Base-by-base conservation (phyloP, 2,888 invertebrate species). In the Eudasyphora cyanicolor region DNA sequence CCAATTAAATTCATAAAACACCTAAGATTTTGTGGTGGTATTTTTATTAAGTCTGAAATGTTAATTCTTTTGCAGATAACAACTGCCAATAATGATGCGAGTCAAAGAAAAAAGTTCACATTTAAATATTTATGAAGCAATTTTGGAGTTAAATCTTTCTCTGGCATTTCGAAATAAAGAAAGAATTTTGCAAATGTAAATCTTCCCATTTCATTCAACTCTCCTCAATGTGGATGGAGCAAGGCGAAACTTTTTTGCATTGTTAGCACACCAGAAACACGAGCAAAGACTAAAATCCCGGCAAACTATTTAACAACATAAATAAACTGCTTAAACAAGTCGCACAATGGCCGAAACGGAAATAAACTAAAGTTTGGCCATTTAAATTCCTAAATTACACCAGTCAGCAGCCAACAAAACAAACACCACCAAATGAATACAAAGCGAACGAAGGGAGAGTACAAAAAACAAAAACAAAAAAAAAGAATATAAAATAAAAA, bases 261-360 rank as follows among this genome's bases (percentile, higher is more conserved):
- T 67, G 42, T 67, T 42, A 67, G 67, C 42, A 24, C 19, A 5
- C 21, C 21, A 24, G 14, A 42, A 67, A 21, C 21, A 12, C 21
- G 24, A 67, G 14, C 19, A 8, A 27, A 67, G 14, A 42, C 42
- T 14, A 60, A 38, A 60, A 60, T 29, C 21, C 67, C 24, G 14
- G 67, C 19, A 67, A 67, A 67, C 67, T 67, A 67, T 38, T 67
- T 67, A 67, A 67, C 42, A 67, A 67, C 67, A 67, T 42, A 67
- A 67, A 67, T 38, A 67, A 35, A 67, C 42, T 67, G 42, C 67
- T 67, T 67, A 42, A 67, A 24, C 67, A 42, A 67, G 42, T 29
- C 12, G 42, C 35, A 67, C 67, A 67, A 42, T 67, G 42, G 42
- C 21, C 67, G 24, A 42, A 67, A 67, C 38, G 42, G 21, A 67